phyloP scores from a whole-genome alignment of 2,113 vertebrate genomes.

The Callipepla californica region DNA sequence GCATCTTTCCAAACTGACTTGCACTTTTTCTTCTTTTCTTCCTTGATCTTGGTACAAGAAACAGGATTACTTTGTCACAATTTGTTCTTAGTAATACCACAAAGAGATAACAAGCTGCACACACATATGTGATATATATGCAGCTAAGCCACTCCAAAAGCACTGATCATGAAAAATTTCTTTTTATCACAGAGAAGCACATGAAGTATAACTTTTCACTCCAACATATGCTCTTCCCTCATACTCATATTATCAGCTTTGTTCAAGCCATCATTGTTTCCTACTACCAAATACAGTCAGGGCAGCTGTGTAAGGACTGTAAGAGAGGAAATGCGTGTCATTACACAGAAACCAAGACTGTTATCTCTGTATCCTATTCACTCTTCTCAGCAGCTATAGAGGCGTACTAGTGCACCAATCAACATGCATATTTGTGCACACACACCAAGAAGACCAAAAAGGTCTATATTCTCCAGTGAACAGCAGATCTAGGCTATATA shows the following conservation, averaged over 20 bases:
- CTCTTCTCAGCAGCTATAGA: background rate
- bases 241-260: background rate
- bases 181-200: too few relatives aligned
- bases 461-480: background rate
- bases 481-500: background rate
- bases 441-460: background rate
- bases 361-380: background rate
- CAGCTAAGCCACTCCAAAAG: background rate
- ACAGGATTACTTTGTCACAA: background rate
- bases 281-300: slow-evolving; percentile 49
- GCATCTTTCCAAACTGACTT: background rate
- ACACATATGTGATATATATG: background rate
- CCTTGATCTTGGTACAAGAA: background rate
- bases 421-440: background rate
- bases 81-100: background rate
- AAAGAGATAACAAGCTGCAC: background rate
- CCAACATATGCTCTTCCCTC: background rate
- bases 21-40: background rate
- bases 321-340: slow-evolving; percentile 12
- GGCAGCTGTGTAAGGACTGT: background rate
- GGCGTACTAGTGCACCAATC: background rate
- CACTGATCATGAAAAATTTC: background rate
- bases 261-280: background rate
- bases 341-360: background rate
- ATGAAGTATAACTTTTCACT: too few relatives aligned